Base-by-base conservation (phyloP, 2,113 vertebrate species). In the Sylvilagus bachmani region DNA sequence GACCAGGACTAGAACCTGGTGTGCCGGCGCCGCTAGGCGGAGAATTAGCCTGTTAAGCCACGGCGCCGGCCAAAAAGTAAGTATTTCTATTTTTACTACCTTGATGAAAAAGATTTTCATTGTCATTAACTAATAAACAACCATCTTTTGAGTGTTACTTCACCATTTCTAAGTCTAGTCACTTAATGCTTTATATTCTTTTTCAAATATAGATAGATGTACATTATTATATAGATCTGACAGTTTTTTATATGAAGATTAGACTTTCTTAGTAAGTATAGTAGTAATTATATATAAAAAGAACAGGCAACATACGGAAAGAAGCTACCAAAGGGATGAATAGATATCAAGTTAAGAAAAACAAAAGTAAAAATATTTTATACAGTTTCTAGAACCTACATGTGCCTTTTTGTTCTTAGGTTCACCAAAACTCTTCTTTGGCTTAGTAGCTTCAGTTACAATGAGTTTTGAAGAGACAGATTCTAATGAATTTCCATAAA, bases 401-500 rank as follows among this genome's bases (percentile, higher is more conserved):
- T 78, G 94, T 44, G 75, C 11, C 82, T 97, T 97, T 93, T 97
- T 97, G 78, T 64, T 95, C 55, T 92, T 97, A 14, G 55, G 9
- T 38, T 31, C 58, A 70, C 6, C 55, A 51, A 44, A 93, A 89
- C 80, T 25, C 61, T 86, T 93, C 88, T 95, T 97, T 36, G 90
- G 33, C 67, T 92, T 93, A 74, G 44, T 2, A 36, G 49, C 3
- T 70, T 97, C 90, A 75, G 95, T 94, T 58, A 96, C 73, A 78
- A 98, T 97, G 53, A 93, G 9, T 94, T 97, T 98, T 27, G 97
- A 90, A 83, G 92, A 70, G 31, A 95, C 84, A 2, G 91, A 85
- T 83, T 97, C 97, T 93, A 98, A 91, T 19, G 97, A 96, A n/a
- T 70, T 92, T 69, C 98, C 98, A 94, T 97, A 98, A 86, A 92